Evolutionary conservation across 2,888 invertebrate genomes (phyloP).

Genomic region (Eueremaeus valkanovi): DNA sequence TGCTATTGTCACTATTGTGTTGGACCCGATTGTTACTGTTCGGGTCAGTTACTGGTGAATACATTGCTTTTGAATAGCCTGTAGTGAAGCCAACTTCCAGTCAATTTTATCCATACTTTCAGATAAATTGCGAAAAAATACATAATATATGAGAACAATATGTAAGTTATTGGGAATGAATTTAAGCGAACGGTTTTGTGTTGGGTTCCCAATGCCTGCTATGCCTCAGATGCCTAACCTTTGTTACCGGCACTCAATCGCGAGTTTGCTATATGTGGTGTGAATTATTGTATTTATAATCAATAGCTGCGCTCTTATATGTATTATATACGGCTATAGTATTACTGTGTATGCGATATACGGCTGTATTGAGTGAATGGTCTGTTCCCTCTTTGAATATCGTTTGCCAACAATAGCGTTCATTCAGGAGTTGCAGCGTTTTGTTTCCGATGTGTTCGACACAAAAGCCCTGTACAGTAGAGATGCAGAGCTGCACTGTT

Average conservation of each 20-base stretch:
- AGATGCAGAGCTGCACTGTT: background rate
- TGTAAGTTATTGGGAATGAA: conserved; percentile 24
- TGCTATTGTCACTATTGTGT: background rate
- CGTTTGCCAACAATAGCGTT: conserved; percentile 22
- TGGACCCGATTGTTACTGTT: background rate
- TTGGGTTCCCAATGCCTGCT: too few species aligned
- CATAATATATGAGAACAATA: conserved; percentile 28
- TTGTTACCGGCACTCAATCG: background rate
- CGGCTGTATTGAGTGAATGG: background rate
- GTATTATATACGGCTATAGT: background rate
- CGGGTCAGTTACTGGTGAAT: conserved; percentile 24
- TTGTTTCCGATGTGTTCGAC: conserved; percentile 32
- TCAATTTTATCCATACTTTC: background rate
- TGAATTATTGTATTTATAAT: conserved; percentile 33
- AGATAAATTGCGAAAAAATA: conserved; percentile 28
- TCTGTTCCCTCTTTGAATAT: conserved; percentile 29
- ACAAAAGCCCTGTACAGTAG: background rate
- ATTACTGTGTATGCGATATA: background rate
- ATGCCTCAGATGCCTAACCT: background rate
- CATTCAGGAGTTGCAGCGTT: conserved; percentile 23
- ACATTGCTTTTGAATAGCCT: background rate
- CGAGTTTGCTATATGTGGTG: conserved; percentile 18
- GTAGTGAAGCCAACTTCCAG: background rate
- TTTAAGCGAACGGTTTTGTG: conserved; percentile 25
- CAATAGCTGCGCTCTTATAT: background rate